These are phyloP conservation scores for Coremacera marginata DNA, from an alignment of 2,888 invertebrate genomes.

Conservation along the genomic window DNA sequence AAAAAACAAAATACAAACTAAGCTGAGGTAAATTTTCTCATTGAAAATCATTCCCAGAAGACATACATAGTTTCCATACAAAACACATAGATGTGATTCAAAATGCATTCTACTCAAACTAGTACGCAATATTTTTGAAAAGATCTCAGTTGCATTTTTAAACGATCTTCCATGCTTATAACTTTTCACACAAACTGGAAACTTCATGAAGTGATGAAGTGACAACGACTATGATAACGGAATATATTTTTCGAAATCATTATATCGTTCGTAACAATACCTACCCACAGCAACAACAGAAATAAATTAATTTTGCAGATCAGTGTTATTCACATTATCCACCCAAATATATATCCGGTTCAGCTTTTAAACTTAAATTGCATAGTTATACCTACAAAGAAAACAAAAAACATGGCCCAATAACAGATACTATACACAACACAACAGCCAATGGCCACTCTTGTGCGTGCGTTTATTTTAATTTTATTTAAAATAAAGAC, in stretches of 20 bases:
- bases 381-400: not conserved
- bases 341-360: slow-evolving; percentile 11
- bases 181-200: too few relatives aligned
- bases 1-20: not conserved
- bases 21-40: too few relatives aligned
- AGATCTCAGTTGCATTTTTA: not conserved
- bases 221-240: too few relatives aligned
- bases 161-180: too few relatives aligned
- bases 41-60: too few relatives aligned
- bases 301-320: not conserved
- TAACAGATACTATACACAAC: not conserved
- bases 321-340: slow-evolving; percentile 13
- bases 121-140: not conserved
- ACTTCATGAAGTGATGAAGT: too few relatives aligned
- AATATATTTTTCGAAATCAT: not conserved
- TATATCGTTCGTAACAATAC: not conserved
- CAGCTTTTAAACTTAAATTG: slow-evolving; percentile 32
- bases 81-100: not conserved
- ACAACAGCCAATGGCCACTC: not conserved
- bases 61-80: not conserved
- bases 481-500: not conserved
- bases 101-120: not conserved
- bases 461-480: not conserved
- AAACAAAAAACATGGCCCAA: not conserved
- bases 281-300: not conserved